Conservation (phyloP, 2,797 vertebrate species). For the Neosilurus mollespiculum region DNA sequence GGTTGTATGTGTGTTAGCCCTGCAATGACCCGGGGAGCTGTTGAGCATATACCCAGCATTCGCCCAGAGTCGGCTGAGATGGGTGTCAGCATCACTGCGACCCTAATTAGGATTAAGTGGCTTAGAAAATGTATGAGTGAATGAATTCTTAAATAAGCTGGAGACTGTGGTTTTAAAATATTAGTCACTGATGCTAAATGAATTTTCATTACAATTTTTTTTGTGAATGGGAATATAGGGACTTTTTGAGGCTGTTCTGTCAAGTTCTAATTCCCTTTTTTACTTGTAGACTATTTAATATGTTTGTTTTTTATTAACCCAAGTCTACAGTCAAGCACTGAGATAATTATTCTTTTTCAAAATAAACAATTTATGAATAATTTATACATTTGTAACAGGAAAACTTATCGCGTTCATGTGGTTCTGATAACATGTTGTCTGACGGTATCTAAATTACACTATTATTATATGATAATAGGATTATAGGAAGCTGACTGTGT, state of each 20-base stretch:
- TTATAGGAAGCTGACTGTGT: constrained; percentile 3
- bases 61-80: too few relatives aligned
- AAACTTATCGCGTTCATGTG: neutral
- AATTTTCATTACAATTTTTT: neutral
- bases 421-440: neutral
- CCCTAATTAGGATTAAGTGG: too few relatives aligned
- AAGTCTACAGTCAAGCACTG: neutral
- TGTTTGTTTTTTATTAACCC: neutral
- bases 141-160: neutral
- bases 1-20: too few relatives aligned
- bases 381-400: neutral
- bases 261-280: neutral
- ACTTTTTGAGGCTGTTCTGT: neutral
- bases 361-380: neutral
- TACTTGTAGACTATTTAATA: neutral
- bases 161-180: neutral
- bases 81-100: too few relatives aligned
- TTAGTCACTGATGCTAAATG: neutral
- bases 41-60: too few relatives aligned
- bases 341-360: neutral
- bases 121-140: too few relatives aligned
- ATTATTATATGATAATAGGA: neutral
- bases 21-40: too few relatives aligned
- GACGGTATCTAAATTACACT: too few relatives aligned
- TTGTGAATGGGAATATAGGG: neutral